Evolutionary conservation across 2,888 invertebrate species (phyloP).

Genomic region (Latrodectus hesperus): DNA sequence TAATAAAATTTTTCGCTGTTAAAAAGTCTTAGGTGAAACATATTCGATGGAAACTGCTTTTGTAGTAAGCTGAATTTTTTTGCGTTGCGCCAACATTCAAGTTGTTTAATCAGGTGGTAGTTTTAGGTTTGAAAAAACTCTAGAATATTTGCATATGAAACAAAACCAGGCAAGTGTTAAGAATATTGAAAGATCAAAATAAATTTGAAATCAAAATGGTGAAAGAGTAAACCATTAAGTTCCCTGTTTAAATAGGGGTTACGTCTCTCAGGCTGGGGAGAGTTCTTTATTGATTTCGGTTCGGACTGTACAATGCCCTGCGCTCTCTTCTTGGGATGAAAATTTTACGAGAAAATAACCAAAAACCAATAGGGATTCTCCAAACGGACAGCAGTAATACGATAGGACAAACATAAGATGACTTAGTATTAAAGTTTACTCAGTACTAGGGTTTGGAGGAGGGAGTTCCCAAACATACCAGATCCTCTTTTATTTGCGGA

Average conservation of each 20-base stretch:
- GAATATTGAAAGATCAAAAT: not conserved
- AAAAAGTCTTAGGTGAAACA: too few species aligned
- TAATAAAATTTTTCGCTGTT: too few species aligned
- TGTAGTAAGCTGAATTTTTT: too few species aligned
- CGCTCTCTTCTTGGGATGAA: constrained; percentile 18
- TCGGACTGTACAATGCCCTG: constrained; percentile 5
- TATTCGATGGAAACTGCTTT: too few species aligned
- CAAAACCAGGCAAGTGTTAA: not conserved
- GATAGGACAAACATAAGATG: constrained; percentile 35
- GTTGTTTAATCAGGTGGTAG: too few species aligned
- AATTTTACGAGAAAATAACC: constrained; percentile 46
- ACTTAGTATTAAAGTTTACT: constrained; percentile 47
- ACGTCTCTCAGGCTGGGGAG: constrained; percentile 1
- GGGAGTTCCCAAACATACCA: constrained; percentile 26
- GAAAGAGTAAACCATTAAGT: constrained; percentile 18
- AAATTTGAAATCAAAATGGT: not conserved
- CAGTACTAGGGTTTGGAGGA: not conserved
- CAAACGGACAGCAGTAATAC: constrained; percentile 50
- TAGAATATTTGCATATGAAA: not conserved
- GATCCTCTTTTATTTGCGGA: constrained; percentile 17
- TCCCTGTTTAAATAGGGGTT: constrained; percentile 42
- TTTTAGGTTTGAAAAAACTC: too few species aligned
- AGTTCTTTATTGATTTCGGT: constrained; percentile 1
- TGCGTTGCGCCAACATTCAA: too few species aligned
- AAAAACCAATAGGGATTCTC: constrained; percentile 35